Conservation (phyloP, 2,888 invertebrate genomes). For the Pseudeuparius sepicola region DNA sequence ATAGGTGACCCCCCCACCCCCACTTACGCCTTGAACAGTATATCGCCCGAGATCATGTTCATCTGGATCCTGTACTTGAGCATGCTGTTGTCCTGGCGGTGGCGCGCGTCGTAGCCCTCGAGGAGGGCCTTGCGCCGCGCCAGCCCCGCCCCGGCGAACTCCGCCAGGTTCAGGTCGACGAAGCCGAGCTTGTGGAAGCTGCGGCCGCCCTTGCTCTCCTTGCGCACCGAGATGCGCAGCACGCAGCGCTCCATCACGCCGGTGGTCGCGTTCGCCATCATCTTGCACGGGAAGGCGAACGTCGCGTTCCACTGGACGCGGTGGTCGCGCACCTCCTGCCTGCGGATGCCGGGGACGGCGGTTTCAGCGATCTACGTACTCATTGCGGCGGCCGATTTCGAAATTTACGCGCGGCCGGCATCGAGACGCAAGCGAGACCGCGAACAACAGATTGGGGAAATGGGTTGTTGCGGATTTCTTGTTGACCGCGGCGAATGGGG, state of each 20-base stretch:
- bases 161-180: slow-evolving; percentile 93
- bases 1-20: too few relatives aligned
- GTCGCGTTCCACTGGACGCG: slow-evolving; percentile 86
- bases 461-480: too few relatives aligned
- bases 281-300: slow-evolving; percentile 91
- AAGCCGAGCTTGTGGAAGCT: slow-evolving; percentile 67
- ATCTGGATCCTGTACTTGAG: slow-evolving; percentile 82
- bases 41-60: slow-evolving; percentile 93
- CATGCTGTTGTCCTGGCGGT: slow-evolving; percentile 94
- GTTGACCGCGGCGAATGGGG: too few relatives aligned
- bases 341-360: too few relatives aligned
- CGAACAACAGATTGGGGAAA: too few relatives aligned
- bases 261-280: slow-evolving; percentile 92
- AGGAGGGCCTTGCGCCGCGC: slow-evolving; percentile 79
- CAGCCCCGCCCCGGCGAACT: slow-evolving; percentile 89
- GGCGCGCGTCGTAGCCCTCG: slow-evolving; percentile 89
- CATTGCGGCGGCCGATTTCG: too few relatives aligned
- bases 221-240: slow-evolving; percentile 88
- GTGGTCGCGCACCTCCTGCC: slow-evolving; percentile 90
- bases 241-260: slow-evolving; percentile 90
- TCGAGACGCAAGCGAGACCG: too few relatives aligned
- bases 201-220: slow-evolving; percentile 61
- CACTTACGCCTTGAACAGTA: slow-evolving; percentile 94
- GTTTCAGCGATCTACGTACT: too few relatives aligned
- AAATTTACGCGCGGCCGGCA: too few relatives aligned